Evolutionary conservation across 2,113 vertebrate species (phyloP), one percentile per base, ranked within the genome.

Genomic region (Rattus rattus): DNA sequence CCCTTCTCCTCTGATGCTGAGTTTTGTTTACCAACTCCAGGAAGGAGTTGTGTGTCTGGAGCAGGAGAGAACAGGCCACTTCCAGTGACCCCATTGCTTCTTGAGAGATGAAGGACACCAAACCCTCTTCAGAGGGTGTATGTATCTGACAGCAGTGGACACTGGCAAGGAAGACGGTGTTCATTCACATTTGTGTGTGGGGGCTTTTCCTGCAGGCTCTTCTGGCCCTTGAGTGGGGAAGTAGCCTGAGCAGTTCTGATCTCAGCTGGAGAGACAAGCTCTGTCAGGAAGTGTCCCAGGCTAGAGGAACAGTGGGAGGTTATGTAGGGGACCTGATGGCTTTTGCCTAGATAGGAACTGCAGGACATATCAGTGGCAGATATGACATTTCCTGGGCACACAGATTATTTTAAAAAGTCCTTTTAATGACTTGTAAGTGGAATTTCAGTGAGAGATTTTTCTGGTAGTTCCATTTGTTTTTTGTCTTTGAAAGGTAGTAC

Each of bases 11-110:
- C 88, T 90, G 86, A 1, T 94, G 96, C 89, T 96, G 86, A 91
- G 96, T 96, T 96, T 96, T 98, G 96, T 97, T 98, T 97, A 91
- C 85, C 72, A 52, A 86, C 59, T 90, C 63, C 22, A 14, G 59
- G 70, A 94, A 75, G 69, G 79, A 97, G 52, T 84, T 36, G 11
- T 5, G 12, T 81, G 89, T 47, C 54, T 90, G 73, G 84, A 95
- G 88, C 63, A 67, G 65, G 67, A 93, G 12, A 49, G 39, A 59
- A 36, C 61, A 47, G 47, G 75, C 69, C 19, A 39, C 80, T 85
- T 65, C n/a, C 10, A 3, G 56, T 59, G 22, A 22, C 47, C 49
- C n/a, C 39, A 80, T 92, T 54, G 90, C 28, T 95, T 97, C 85
- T 86, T 89, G 92, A 7, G 9, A 86, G 88, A 61, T 36, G 24